A percentile compares a stretch with the other conserved stretches of the same genome.
Conservation (phyloP, 2,888 invertebrate genomes). For the Ophonus ardosiacus region DNA sequence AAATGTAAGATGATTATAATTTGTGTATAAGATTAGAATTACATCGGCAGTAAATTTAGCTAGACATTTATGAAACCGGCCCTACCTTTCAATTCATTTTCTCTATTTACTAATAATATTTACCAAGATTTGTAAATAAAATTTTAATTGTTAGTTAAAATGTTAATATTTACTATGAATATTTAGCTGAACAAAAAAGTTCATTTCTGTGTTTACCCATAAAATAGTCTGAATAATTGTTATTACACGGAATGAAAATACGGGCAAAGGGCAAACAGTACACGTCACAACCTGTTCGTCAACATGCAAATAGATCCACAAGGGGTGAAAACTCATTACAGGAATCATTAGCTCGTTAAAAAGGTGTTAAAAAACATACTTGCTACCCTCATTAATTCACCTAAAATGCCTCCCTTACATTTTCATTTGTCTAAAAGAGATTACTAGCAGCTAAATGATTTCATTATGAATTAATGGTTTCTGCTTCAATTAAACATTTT, state of each 20-base stretch:
- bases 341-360: conserved; percentile 37
- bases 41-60: too few relatives aligned
- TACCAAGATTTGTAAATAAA: conserved; percentile 23
- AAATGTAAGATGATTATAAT: too few relatives aligned
- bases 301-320: conserved; percentile 31
- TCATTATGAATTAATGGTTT: conserved; percentile 27
- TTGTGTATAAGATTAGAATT: too few relatives aligned
- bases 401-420: conserved; percentile 34
- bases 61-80: too few relatives aligned
- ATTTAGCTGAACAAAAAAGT: background rate
- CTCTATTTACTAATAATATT: too few relatives aligned
- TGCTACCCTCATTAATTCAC: conserved; percentile 7
- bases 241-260: background rate
- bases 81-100: too few relatives aligned
- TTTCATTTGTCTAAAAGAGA: conserved; percentile 30
- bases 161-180: conserved; percentile 10
- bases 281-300: conserved; percentile 10
- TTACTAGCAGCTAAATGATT: conserved; percentile 30
- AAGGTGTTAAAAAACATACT: conserved; percentile 34
- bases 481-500: conserved; percentile 12
- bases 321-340: conserved; percentile 31
- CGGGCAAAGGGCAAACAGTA: background rate
- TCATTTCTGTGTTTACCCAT: background rate
- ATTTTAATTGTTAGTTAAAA: background rate
- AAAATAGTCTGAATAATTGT: conserved; percentile 6